phyloP scores from a whole-genome alignment of 1,140 invertebrate genomes.

The Bombus superbus region DNA sequence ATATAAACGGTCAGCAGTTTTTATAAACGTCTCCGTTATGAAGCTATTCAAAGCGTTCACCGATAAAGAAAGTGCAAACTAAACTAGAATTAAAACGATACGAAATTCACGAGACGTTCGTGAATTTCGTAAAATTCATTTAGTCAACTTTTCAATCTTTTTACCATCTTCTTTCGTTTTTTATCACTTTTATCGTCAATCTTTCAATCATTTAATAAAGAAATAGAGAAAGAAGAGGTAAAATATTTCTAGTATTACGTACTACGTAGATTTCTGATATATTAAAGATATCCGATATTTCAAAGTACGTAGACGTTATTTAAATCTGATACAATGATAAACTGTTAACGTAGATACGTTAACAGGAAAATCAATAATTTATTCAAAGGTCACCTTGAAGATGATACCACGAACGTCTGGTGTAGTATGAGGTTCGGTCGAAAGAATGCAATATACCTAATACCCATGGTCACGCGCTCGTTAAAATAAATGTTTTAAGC shows the following conservation, averaged over 20 bases:
- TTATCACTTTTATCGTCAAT: too few species aligned
- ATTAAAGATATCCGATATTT: not conserved
- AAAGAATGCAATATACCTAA: constrained; percentile 15
- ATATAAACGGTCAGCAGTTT: not conserved
- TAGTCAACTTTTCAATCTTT: not conserved
- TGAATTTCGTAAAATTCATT: not conserved
- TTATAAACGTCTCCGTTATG: not conserved
- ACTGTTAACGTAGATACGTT: constrained; percentile 3
- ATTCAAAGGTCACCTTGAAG: constrained; percentile 58
- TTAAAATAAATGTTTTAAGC: not conserved
- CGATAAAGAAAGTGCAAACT: not conserved
- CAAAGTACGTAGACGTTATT: not conserved
- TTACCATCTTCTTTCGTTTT: too few species aligned
- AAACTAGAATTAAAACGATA: not conserved
- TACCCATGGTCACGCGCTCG: not conserved
- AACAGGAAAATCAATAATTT: constrained; percentile 49
- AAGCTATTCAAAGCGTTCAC: not conserved
- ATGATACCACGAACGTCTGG: not conserved
- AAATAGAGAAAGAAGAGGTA: not conserved
- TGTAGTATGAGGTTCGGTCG: not conserved
- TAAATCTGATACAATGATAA: not conserved
- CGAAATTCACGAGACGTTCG: too few species aligned
- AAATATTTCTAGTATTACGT: not conserved
- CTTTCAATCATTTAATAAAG: not conserved
- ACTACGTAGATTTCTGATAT: too few species aligned